These are phyloP conservation scores for Xiphophorus hellerii DNA, from an alignment of 2,113 vertebrate genomes.

Conservation along the genomic window DNA sequence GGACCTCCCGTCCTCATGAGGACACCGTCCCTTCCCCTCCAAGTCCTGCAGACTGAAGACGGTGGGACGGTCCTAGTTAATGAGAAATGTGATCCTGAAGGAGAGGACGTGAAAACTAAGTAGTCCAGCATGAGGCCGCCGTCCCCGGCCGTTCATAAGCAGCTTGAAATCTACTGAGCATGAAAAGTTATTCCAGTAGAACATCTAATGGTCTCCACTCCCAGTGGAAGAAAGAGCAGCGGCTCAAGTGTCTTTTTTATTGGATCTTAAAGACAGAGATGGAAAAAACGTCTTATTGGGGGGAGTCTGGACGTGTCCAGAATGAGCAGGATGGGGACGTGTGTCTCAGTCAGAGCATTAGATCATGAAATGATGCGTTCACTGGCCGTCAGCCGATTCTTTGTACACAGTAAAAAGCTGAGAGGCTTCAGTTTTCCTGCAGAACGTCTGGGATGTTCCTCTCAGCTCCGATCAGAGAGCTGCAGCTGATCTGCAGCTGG, in stretches of 20 bases:
- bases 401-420: constrained; percentile 58
- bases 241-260: constrained; percentile 78
- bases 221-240: constrained; percentile 70
- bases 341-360: constrained; percentile 58
- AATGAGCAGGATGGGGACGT: constrained; percentile 58
- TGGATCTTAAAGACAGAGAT: constrained; percentile 71
- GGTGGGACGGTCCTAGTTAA: constrained; percentile 61
- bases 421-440: constrained; percentile 44
- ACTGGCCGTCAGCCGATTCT: constrained; percentile 33
- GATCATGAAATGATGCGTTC: constrained; percentile 70
- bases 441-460: constrained; percentile 64
- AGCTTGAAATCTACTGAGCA: constrained; percentile 82
- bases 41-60: constrained; percentile 37
- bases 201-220: constrained; percentile 79
- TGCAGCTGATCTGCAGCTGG: constrained; percentile 45
- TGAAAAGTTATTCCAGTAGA: constrained; percentile 83
- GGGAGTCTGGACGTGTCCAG: constrained; percentile 56
- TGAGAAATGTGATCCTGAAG: constrained; percentile 68
- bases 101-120: constrained; percentile 69
- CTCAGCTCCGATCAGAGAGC: constrained; percentile 28
- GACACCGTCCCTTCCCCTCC: constrained; percentile 10
- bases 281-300: constrained; percentile 73
- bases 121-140: constrained; percentile 67
- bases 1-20: constrained; percentile 39
- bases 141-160: constrained; percentile 68